phyloP scores from a whole-genome alignment of 2,113 vertebrate species.

The Balaenoptera acutorostrata region DNA sequence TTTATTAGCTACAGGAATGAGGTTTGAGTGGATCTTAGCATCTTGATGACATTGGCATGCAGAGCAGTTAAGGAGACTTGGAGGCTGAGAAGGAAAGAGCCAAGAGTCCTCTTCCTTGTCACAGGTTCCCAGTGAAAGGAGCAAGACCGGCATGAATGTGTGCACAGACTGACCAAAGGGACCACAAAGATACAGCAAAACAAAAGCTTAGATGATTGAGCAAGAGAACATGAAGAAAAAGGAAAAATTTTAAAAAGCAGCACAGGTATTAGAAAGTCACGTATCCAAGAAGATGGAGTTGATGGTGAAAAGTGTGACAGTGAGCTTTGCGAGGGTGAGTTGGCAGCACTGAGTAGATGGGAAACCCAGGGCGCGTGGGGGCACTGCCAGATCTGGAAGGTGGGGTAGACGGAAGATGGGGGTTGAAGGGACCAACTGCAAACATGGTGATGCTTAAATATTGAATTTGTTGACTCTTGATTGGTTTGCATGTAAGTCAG shows the following conservation, averaged over 20 bases:
- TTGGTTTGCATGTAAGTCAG: neutral
- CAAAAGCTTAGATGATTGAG: too few relatives aligned
- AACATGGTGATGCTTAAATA: fast-evolving
- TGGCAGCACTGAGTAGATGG: too few relatives aligned
- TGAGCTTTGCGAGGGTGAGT: neutral
- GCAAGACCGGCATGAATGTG: too few relatives aligned
- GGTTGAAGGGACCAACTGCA: too few relatives aligned
- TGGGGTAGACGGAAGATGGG: neutral
- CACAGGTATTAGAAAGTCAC: neutral
- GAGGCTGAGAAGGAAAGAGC: neutral
- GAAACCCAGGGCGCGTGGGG: fast-evolving
- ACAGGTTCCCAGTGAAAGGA: neutral
- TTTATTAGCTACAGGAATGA: too few relatives aligned
- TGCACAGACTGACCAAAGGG: neutral
- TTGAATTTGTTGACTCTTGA: neutral
- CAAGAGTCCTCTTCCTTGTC: too few relatives aligned
- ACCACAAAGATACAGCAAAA: neutral
- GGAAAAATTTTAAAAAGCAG: too few relatives aligned
- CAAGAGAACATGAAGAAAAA: neutral
- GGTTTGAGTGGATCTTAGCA: neutral
- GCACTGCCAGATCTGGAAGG: fast-evolving
- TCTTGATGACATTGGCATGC: too few relatives aligned
- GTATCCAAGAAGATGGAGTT: neutral
- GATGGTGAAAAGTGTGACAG: too few relatives aligned
- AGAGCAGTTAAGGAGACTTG: neutral